Percentiles rank a stretch among this genome's conserved stretches.
Conservation (phyloP, 2,113 vertebrate species). For the Chionodraco myersi region DNA sequence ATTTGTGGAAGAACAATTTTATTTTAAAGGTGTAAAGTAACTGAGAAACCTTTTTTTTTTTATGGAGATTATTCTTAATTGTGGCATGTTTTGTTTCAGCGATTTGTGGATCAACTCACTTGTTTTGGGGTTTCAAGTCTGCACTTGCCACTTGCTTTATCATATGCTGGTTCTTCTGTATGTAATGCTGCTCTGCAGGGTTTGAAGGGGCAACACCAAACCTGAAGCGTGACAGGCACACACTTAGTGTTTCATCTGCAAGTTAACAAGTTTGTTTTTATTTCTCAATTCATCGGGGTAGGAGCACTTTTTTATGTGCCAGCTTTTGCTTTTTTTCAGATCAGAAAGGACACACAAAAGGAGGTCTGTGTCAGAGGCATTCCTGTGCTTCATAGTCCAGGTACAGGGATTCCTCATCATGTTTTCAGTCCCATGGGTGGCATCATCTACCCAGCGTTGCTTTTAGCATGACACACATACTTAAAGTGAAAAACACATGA, state of each 20-base stretch:
- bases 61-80: background rate
- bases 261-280: conserved; percentile 16
- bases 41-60: background rate
- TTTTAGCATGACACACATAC: background rate
- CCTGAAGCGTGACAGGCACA: background rate
- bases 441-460: background rate
- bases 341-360: conserved; percentile 64
- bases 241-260: no score
- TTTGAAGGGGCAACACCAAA: background rate
- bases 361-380: conserved; percentile 52
- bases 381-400: conserved; percentile 33
- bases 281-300: conserved; percentile 14
- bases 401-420: conserved; percentile 35
- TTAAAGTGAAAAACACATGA: conserved; percentile 5
- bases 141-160: background rate
- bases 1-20: no score
- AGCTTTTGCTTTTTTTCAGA: conserved; percentile 39
- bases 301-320: conserved; percentile 8
- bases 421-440: background rate
- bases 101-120: background rate
- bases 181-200: background rate
- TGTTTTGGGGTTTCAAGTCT: background rate
- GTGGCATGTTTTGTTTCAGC: background rate
- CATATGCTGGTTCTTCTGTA: background rate
- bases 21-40: no score